Percentiles rank a stretch among this genome's conserved stretches.
Conservation (phyloP, 2,797 vertebrate genomes). For the Anisognathus igniventris region DNA sequence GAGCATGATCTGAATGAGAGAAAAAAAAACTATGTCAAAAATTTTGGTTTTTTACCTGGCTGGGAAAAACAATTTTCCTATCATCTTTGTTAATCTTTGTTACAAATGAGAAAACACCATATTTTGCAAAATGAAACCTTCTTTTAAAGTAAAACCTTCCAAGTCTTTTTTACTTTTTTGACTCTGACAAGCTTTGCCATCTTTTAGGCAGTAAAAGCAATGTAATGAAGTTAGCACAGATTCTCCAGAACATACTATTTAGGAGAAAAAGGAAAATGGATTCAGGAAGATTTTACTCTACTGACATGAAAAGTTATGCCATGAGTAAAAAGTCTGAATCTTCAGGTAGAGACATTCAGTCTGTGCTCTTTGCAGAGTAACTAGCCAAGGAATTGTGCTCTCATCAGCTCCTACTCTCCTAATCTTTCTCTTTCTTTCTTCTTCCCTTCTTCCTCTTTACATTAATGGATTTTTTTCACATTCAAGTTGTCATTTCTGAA, state of each 20-base stretch:
- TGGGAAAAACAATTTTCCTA: not conserved
- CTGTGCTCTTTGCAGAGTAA: not conserved
- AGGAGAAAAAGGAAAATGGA: not conserved
- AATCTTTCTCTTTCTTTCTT: not conserved
- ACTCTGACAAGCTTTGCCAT: not conserved
- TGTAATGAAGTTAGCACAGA: not conserved
- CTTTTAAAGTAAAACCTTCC: not conserved
- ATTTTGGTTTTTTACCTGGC: rapidly evolving
- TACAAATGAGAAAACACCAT: not conserved
- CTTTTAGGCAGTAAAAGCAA: not conserved
- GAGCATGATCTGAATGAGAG: not conserved
- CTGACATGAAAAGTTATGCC: not conserved
- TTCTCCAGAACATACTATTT: not conserved
- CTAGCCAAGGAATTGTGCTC: not conserved
- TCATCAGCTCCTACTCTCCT: not conserved
- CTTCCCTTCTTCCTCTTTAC: not conserved
- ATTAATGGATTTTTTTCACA: not conserved
- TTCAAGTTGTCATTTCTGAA: not conserved
- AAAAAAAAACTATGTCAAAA: not conserved
- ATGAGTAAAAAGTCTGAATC: not conserved
- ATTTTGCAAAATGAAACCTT: not conserved
- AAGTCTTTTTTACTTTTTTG: not conserved
- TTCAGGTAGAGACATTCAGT: not conserved
- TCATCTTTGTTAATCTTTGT: not conserved
- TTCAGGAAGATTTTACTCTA: not conserved